A percentile compares a stretch with the other conserved stretches of the same genome.
Evolutionary conservation across 1,140 invertebrate species (phyloP).

Genomic region (Sycophaga agraensis): DNA sequence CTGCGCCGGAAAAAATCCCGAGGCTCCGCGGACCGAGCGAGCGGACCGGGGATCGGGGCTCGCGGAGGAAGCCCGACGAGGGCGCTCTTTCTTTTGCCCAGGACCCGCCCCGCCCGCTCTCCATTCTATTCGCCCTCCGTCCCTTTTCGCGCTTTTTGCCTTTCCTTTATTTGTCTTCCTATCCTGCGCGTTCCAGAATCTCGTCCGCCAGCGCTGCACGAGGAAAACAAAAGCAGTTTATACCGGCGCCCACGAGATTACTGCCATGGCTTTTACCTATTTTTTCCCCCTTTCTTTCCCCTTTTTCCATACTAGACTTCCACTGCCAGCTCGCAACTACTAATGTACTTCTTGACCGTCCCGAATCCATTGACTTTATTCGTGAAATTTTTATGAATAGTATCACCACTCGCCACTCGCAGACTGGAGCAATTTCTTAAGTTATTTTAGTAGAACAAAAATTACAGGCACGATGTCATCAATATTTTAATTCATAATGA

Average conservation of each 20-base stretch:
- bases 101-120: background rate
- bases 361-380: too few relatives aligned
- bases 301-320: background rate
- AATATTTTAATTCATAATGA: too few relatives aligned
- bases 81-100: background rate
- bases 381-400: too few relatives aligned
- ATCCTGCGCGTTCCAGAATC: slow-evolving; percentile 10
- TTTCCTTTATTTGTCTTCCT: slow-evolving; percentile 13
- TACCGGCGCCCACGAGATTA: background rate
- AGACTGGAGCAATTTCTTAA: too few relatives aligned
- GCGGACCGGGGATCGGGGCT: background rate
- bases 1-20: slow-evolving; percentile 31
- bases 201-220: slow-evolving; percentile 10
- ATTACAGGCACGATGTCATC: too few relatives aligned
- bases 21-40: too few relatives aligned
- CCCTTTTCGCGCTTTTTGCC: background rate
- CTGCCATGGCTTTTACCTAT: background rate
- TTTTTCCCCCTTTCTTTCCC: slow-evolving; percentile 6
- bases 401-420: too few relatives aligned
- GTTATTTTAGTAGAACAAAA: too few relatives aligned
- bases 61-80: background rate
- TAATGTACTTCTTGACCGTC: too few relatives aligned
- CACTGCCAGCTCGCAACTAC: too few relatives aligned
- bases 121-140: background rate
- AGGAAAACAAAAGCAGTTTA: background rate